Evolutionary conservation across 2,113 vertebrate species (phyloP).

Genomic region (Pungitius pungitius): DNA sequence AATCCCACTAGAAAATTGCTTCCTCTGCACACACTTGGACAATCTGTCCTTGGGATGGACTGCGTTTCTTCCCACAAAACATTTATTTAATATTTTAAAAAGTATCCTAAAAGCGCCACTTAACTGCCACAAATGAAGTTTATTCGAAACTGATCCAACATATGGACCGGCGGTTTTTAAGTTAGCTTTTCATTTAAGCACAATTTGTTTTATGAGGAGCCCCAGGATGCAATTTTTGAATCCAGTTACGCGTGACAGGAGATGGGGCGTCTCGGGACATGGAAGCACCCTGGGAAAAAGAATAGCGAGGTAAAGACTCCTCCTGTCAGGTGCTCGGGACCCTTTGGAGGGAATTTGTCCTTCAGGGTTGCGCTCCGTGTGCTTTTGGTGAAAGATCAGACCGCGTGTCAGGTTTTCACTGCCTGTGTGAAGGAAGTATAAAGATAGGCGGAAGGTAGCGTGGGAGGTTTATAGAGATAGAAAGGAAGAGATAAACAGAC

Average conservation of each 20-base stretch:
- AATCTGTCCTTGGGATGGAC: slow-evolving; percentile 24
- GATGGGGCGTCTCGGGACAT: slow-evolving; percentile 38
- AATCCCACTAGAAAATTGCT: not conserved
- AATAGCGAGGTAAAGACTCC: slow-evolving; percentile 43
- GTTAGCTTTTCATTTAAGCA: slow-evolving; percentile 34
- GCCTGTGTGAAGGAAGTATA: slow-evolving; percentile 19
- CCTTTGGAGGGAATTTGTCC: slow-evolving; percentile 41
- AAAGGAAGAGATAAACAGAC: not conserved
- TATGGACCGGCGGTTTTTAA: not conserved
- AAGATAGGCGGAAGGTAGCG: not conserved
- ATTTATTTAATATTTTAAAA: slow-evolving; percentile 17
- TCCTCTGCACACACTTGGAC: not conserved
- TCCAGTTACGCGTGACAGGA: slow-evolving; percentile 30
- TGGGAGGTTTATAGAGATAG: slow-evolving; percentile 6
- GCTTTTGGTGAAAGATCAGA: slow-evolving; percentile 33
- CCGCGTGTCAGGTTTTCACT: slow-evolving; percentile 26
- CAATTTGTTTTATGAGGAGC: slow-evolving; percentile 22
- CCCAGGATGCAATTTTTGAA: slow-evolving; percentile 35
- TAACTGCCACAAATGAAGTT: slow-evolving; percentile 33
- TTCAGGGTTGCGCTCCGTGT: slow-evolving; percentile 1
- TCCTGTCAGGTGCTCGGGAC: slow-evolving; percentile 36
- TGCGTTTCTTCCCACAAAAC: too few relatives aligned
- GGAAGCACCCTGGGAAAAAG: slow-evolving; percentile 11
- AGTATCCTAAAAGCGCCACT: slow-evolving; percentile 35
- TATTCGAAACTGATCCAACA: slow-evolving; percentile 26